These are phyloP conservation scores for Schizopygopsis malacanthus DNA, from an alignment of 2,797 vertebrate genomes.

Conservation along the genomic window DNA sequence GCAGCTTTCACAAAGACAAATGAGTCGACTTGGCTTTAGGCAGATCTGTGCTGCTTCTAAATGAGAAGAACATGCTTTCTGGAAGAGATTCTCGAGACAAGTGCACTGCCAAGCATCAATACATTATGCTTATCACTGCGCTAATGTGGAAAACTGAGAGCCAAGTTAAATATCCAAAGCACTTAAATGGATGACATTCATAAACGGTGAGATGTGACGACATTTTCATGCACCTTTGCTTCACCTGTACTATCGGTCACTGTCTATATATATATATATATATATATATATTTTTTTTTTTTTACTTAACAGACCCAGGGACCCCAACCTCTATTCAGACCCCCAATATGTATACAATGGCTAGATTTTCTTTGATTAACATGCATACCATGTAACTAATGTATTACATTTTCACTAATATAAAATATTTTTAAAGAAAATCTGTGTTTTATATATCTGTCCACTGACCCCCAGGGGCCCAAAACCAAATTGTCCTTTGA, in stretches of 20 bases:
- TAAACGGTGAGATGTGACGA: background rate
- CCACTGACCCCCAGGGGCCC: background rate
- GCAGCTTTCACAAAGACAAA: slow-evolving; percentile 27
- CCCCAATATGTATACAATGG: background rate
- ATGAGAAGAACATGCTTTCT: slow-evolving; percentile 44
- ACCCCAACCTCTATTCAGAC: background rate
- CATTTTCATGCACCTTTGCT: slow-evolving; percentile 11
- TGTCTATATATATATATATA: background rate
- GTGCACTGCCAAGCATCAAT: slow-evolving; percentile 37
- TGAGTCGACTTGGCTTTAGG: slow-evolving; percentile 3
- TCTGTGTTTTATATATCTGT: background rate
- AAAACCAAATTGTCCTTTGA: background rate
- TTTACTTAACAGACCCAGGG: background rate
- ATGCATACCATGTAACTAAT: background rate
- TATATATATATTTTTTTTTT: background rate
- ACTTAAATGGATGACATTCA: slow-evolving; percentile 22
- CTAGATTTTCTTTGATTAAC: background rate
- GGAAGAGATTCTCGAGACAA: slow-evolving; percentile 24
- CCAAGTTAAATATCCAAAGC: slow-evolving; percentile 32
- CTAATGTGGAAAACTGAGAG: slow-evolving; percentile 34
- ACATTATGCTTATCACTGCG: slow-evolving; percentile 21
- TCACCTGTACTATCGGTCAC: background rate
- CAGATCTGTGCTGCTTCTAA: slow-evolving; percentile 18
- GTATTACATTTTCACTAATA: background rate
- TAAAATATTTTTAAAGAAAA: background rate